These are phyloP conservation scores for Antechinus flavipes DNA, from an alignment of 2,113 vertebrate species.

Conservation along the genomic window DNA sequence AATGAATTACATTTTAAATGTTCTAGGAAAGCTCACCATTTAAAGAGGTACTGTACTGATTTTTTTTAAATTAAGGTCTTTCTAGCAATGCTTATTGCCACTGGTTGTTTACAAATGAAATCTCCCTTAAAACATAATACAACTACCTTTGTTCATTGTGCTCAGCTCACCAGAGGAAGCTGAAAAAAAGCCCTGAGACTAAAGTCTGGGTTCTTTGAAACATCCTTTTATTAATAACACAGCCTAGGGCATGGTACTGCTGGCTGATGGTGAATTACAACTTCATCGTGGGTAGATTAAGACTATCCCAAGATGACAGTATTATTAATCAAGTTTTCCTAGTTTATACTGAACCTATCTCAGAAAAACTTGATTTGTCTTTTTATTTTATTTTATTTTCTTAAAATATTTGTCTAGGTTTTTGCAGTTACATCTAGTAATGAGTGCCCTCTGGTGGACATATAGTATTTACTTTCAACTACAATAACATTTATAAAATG, in stretches of 20 bases:
- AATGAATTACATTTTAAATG: background rate
- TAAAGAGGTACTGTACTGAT: background rate
- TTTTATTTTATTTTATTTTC: background rate
- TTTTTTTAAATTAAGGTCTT: background rate
- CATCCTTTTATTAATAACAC: background rate
- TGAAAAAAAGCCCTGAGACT: background rate
- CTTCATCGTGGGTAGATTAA: background rate
- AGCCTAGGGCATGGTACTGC: background rate
- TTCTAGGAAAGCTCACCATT: background rate
- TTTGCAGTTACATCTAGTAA: background rate
- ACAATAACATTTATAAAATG: background rate
- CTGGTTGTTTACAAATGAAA: background rate
- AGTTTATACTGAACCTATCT: background rate
- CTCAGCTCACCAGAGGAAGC: background rate
- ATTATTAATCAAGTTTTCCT: background rate
- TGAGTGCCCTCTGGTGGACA: background rate
- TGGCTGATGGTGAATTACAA: background rate
- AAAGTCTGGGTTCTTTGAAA: background rate
- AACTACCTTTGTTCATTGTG: background rate
- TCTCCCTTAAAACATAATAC: background rate
- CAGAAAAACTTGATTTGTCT: background rate
- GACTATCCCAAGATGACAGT: background rate
- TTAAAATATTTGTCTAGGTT: background rate
- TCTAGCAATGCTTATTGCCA: background rate
- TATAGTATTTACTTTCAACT: background rate